These are phyloP conservation scores for Balaenoptera acutorostrata DNA, from an alignment of 2,113 vertebrate genomes.

Conservation along the genomic window DNA sequence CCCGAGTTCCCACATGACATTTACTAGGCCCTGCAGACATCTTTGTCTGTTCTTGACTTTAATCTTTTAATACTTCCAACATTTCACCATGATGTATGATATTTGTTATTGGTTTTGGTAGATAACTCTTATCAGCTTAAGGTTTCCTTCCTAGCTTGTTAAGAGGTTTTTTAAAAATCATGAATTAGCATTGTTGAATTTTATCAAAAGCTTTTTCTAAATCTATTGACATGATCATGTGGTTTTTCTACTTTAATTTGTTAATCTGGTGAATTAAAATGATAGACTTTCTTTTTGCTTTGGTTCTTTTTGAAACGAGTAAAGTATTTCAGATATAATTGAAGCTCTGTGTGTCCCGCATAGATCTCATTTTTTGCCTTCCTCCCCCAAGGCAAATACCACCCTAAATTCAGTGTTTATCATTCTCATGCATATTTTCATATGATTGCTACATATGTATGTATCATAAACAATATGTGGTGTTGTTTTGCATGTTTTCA, in stretches of 20 bases:
- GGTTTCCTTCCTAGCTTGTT: background rate
- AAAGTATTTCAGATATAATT: constrained; percentile 33
- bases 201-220: constrained; percentile 30
- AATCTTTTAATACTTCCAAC: background rate
- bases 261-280: constrained; percentile 23
- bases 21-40: background rate
- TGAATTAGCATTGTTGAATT: background rate
- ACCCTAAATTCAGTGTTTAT: constrained; percentile 56
- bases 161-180: background rate
- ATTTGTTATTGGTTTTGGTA: constrained; percentile 7
- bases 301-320: background rate
- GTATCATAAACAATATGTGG: constrained; percentile 55
- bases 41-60: background rate
- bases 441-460: constrained; percentile 60
- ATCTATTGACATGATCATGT: background rate
- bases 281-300: background rate
- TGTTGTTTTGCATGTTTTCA: constrained; percentile 47
- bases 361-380: background rate
- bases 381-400: constrained; percentile 8
- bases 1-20: accelerated
- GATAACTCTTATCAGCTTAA: background rate
- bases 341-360: background rate
- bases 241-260: background rate
- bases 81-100: background rate
- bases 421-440: constrained; percentile 52